A percentile compares a stretch with the other conserved stretches of the same genome.
Conservation (phyloP, 1,140 invertebrate genomes). For the Phymorhynchus buccinoides region DNA sequence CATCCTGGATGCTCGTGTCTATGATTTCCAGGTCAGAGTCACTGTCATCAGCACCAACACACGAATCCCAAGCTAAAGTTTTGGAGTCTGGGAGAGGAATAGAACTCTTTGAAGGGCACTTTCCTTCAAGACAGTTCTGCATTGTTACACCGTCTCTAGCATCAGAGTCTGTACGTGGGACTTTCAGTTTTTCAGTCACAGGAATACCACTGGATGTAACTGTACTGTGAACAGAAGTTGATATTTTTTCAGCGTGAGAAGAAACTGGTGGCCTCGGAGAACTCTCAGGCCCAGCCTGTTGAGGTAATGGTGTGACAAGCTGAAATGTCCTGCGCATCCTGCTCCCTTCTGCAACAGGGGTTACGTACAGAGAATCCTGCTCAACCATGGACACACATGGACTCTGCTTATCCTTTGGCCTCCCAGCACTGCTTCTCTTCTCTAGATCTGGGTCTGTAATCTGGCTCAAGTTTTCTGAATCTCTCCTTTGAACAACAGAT, state of each 20-base stretch:
- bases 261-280: not conserved
- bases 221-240: not conserved
- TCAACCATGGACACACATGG: constrained; percentile 17
- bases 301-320: constrained; percentile 23
- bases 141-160: not conserved
- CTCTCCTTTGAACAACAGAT: not conserved
- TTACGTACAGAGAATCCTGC: constrained; percentile 40
- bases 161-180: not conserved
- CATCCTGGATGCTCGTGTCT: not conserved
- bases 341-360: constrained; percentile 8
- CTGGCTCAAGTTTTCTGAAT: not conserved
- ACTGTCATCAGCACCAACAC: not conserved
- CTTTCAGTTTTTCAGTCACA: not conserved
- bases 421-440: not conserved
- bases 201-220: not conserved
- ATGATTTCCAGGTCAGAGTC: constrained; percentile 35
- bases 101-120: not conserved
- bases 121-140: not conserved
- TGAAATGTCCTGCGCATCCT: constrained; percentile 29
- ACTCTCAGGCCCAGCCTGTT: not conserved
- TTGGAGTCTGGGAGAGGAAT: not conserved
- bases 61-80: not conserved
- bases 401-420: not conserved
- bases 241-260: not conserved
- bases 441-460: not conserved